Percentiles rank a stretch among this genome's conserved stretches.
Evolutionary conservation across 2,888 invertebrate species (phyloP).

Genomic region (Chrysolina oricalcia): DNA sequence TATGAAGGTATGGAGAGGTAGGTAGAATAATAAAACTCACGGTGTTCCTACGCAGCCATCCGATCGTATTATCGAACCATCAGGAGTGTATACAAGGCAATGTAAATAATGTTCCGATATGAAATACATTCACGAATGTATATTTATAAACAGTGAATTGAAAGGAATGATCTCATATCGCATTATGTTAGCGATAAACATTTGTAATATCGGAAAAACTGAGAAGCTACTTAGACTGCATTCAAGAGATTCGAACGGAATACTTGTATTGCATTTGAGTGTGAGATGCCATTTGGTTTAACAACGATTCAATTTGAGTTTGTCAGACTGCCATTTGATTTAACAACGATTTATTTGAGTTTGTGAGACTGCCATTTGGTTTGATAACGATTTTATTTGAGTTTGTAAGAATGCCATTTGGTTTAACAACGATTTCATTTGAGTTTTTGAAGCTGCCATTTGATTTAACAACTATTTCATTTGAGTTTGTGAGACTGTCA

Average conservation of each 20-base stretch:
- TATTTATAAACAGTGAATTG: slow-evolving; percentile 25
- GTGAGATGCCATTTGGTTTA: background rate
- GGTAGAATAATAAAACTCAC: slow-evolving; percentile 38
- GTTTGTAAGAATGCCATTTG: no score
- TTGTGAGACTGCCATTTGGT: no score
- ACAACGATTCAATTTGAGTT: background rate
- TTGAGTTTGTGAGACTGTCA: no score
- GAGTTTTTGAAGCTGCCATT: no score
- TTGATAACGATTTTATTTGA: no score
- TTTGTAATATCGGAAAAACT: slow-evolving; percentile 18
- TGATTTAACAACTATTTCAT: no score
- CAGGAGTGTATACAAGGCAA: slow-evolving; percentile 29
- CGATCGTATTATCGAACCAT: slow-evolving; percentile 30
- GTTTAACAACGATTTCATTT: no score
- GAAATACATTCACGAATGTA: slow-evolving; percentile 28
- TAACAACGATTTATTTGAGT: no score
- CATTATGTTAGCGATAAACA: slow-evolving; percentile 19
- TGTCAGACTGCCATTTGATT: no score
- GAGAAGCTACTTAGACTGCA: background rate
- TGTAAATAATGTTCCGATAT: slow-evolving; percentile 36
- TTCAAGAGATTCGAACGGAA: background rate
- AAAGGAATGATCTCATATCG: slow-evolving; percentile 24
- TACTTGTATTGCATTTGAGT: background rate
- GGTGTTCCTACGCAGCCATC: slow-evolving; percentile 26
- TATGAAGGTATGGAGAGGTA: slow-evolving; percentile 25